These are phyloP conservation scores for Garrulus glandarius DNA, from an alignment of 2,797 vertebrate genomes.

Conservation along the genomic window DNA sequence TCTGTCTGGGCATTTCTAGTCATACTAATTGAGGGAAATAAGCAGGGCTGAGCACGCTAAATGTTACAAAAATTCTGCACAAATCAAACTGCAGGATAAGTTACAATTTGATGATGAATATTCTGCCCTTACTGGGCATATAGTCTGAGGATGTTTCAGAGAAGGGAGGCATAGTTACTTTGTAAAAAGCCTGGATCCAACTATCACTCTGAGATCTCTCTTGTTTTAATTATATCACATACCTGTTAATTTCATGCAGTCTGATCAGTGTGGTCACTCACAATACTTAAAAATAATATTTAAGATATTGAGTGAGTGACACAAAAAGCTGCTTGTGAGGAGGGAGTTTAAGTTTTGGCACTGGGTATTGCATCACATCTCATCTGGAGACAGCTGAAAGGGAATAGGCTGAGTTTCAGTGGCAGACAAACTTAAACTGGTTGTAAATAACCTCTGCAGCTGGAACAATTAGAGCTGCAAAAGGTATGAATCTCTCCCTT, in stretches of 20 bases:
- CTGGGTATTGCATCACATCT: neutral
- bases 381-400: neutral
- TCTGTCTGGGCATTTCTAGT: neutral
- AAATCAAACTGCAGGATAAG: neutral
- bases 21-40: neutral
- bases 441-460: neutral
- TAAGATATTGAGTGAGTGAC: neutral
- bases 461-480: neutral
- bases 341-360: neutral
- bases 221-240: neutral
- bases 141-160: neutral
- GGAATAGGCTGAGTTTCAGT: neutral
- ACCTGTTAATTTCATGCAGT: neutral
- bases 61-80: neutral
- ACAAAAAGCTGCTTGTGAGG: neutral
- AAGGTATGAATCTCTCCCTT: neutral
- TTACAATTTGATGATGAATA: constrained; percentile 10
- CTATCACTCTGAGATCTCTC: neutral
- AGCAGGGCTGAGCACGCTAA: neutral
- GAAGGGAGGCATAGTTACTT: neutral
- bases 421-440: neutral
- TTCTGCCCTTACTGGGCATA: neutral
- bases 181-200: neutral
- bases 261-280: neutral
- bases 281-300: neutral